Percentiles rank a stretch among this genome's conserved stretches.
Conservation (phyloP, 1,140 invertebrate species). For the Polyergus mexicanus region DNA sequence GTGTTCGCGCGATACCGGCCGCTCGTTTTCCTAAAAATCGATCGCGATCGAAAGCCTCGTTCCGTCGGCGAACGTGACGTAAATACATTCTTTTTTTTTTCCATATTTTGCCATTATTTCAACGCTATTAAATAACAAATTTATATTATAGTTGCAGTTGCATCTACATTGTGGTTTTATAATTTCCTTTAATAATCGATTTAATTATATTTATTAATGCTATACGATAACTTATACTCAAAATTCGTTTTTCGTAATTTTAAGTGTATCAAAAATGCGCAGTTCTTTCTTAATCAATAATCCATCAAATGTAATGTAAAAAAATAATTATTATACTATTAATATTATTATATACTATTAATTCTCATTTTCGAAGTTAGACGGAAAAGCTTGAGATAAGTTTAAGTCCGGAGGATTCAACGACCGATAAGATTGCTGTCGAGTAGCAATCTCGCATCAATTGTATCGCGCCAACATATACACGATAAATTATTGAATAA, state of each 20-base stretch:
- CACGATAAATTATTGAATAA: conserved; percentile 20
- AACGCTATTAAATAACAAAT: conserved; percentile 10
- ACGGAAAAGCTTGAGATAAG: neutral
- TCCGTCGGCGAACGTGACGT: neutral
- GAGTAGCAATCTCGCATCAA: neutral
- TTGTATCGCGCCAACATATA: neutral
- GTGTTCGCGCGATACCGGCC: conserved; percentile 37
- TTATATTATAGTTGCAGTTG: neutral
- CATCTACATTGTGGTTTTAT: neutral
- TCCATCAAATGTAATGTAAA: conserved; percentile 21
- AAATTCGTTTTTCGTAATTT: neutral
- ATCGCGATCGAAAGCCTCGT: conserved; percentile 42
- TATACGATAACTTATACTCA: neutral
- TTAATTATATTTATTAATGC: neutral
- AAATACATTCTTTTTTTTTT: neutral
- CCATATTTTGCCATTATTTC: conserved; percentile 8
- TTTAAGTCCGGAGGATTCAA: neutral
- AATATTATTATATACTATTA: neutral
- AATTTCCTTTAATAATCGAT: neutral
- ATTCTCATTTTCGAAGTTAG: neutral
- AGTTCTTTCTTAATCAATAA: neutral
- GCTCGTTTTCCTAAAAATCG: conserved; percentile 42
- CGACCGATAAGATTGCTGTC: conserved; percentile 1
- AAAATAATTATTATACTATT: neutral
- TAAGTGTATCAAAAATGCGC: neutral